Conservation (phyloP, 2,888 invertebrate genomes). For the Halictus quadricinctus region DNA sequence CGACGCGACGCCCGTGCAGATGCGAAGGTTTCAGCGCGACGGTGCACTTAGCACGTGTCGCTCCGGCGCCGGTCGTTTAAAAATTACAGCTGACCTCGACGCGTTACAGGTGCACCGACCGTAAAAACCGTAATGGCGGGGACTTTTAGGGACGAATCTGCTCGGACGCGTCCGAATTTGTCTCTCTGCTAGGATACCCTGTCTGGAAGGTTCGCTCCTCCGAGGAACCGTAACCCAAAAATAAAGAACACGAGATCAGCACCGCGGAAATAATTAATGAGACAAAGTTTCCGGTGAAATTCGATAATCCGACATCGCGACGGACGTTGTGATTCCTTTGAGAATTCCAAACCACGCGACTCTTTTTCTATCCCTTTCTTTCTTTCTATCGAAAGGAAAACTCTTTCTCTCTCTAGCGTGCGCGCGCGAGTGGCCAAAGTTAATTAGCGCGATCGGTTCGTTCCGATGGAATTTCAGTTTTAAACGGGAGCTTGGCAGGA, state of each 20-base stretch:
- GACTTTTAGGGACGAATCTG: neutral
- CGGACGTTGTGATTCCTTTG: neutral
- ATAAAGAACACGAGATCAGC: neutral
- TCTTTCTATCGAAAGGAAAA: neutral
- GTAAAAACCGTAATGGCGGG: neutral
- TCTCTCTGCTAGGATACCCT: neutral
- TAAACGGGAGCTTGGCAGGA: slow-evolving; percentile 47
- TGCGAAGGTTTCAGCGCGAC: neutral
- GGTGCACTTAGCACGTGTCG: slow-evolving; percentile 7
- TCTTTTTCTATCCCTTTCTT: neutral
- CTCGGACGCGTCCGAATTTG: neutral
- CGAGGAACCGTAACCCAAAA: neutral
- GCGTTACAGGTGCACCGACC: neutral
- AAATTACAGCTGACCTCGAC: slow-evolving; percentile 12
- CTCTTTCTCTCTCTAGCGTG: neutral
- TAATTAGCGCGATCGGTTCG: slow-evolving; percentile 51
- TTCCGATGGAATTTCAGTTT: slow-evolving; percentile 42
- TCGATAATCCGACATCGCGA: neutral
- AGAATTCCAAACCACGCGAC: neutral
- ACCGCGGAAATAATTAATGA: neutral
- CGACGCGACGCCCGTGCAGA: neutral
- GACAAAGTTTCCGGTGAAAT: neutral
- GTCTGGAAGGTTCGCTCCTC: neutral
- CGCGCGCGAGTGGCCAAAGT: slow-evolving; percentile 11
- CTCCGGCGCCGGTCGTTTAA: neutral